Conservation (phyloP, 2,888 invertebrate genomes). For the Tupiocoris notatus region DNA sequence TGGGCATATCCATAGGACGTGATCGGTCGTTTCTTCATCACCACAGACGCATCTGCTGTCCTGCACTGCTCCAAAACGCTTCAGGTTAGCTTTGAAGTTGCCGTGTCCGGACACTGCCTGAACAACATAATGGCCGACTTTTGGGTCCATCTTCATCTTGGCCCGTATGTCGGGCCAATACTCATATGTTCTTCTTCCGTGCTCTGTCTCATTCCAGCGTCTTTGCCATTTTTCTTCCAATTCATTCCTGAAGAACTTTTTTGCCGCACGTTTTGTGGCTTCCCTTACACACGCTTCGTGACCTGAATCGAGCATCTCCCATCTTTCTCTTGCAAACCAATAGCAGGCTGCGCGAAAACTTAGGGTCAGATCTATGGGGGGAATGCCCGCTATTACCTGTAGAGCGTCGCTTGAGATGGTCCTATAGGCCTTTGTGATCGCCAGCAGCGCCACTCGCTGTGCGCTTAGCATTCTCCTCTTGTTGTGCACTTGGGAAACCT, state of each 20-base stretch:
- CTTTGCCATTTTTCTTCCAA: not conserved
- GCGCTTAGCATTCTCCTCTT: not conserved
- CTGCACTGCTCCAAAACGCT: no score
- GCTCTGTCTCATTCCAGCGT: not conserved
- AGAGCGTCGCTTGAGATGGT: not conserved
- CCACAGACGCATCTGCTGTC: no score
- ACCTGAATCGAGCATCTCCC: no score
- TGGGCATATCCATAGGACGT: no score
- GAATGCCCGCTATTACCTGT: not conserved
- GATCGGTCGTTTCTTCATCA: no score
- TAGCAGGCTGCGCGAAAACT: no score
- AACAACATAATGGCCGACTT: not conserved
- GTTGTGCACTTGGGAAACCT: not conserved
- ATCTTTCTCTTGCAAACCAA: no score
- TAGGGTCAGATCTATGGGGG: not conserved
- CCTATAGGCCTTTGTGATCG: not conserved
- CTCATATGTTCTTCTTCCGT: not conserved
- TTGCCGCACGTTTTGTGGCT: no score
- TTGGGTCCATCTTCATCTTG: not conserved
- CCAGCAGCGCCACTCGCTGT: not conserved
- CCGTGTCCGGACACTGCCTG: slow-evolving; percentile 1
- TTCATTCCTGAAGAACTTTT: no score
- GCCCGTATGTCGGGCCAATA: not conserved
- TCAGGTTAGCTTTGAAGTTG: no score
- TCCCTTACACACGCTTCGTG: no score